Evolutionary conservation across 1,140 invertebrate genomes (phyloP), one percentile per base, ranked within the genome.

Genomic region (Ylistrum balloti): DNA sequence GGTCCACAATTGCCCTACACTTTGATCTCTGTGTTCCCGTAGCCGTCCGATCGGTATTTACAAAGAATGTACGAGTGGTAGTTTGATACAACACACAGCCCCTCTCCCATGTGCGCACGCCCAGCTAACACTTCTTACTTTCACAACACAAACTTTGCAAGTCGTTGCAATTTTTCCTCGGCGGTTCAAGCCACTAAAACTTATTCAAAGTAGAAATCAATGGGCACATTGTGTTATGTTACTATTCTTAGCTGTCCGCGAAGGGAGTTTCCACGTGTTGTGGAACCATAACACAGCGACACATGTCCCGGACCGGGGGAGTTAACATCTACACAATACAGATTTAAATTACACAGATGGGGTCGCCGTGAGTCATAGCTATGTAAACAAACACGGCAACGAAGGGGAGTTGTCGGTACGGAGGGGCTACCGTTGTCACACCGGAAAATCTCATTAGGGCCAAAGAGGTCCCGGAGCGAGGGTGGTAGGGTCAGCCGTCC

Each of bases 301-400:
- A 56, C 35, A 45, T 45, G 56, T 74, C n/a, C 56, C n/a, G n/a
- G 56, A 74, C 22, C n/a, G 56, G 56, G 56, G 56, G 22, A 74
- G 1, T 17, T 17, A 38, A 38, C 17, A 74, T 74, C 56, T 74
- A 28, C 17, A 28, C 22, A 74, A 28, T 74, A 28, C 22, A 74
- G 56, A 74, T 74, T 74, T 74, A 74, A 74, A 74, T 74, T 74
- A 74, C 56, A 74, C 56, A 74, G 56, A 74, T 74, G 56, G 56
- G 56, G 56, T 74, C 56, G 56, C 5, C n/a, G 56, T 74, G 56
- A 74, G 56, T 74, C 56, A 74, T 74, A n/a, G 22, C 56, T 28
- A n/a, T 28, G 56, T 74, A 74, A 74, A 74, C 56, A 74, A 74
- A 74, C 56, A 74, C 22, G 22, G 22, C 1, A 74, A 74, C 2